Percentiles rank a stretch among this genome's conserved stretches.
Evolutionary conservation across 2,797 vertebrate genomes (phyloP).

Genomic region (Syndactyla subalaris): DNA sequence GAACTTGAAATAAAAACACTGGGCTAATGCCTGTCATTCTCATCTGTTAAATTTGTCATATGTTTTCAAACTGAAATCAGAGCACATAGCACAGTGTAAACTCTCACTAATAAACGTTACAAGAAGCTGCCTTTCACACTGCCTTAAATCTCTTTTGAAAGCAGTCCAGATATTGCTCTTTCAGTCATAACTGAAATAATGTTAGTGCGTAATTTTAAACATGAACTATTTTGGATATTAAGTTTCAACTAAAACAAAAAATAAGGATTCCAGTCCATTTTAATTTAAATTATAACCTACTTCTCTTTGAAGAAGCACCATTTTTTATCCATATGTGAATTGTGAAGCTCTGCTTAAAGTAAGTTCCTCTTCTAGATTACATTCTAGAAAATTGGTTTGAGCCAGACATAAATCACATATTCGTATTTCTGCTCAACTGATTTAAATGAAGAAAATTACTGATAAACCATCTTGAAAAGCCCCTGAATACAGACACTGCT

Average conservation of each 20-base stretch:
- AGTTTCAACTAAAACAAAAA: neutral
- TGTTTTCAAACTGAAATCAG: neutral
- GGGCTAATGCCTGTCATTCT: neutral
- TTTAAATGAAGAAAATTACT: neutral
- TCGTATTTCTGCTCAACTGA: neutral
- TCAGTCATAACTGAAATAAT: neutral
- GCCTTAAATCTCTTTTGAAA: neutral
- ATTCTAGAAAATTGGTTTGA: neutral
- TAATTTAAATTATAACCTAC: neutral
- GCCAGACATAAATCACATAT: neutral
- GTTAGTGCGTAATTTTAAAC: neutral
- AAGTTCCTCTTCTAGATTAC: neutral
- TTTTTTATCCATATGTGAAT: neutral
- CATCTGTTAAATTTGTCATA: neutral
- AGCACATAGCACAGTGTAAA: neutral
- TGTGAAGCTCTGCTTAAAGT: neutral
- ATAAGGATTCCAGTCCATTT: fast-evolving
- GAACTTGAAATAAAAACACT: neutral
- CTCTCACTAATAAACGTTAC: neutral
- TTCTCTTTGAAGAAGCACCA: neutral
- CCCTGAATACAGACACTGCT: neutral
- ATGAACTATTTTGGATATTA: neutral
- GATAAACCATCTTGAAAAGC: neutral
- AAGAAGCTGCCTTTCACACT: neutral
- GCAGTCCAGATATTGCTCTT: neutral